Evolutionary conservation across 2,113 vertebrate genomes (phyloP).

Genomic region (Onychostruthus taczanowskii): DNA sequence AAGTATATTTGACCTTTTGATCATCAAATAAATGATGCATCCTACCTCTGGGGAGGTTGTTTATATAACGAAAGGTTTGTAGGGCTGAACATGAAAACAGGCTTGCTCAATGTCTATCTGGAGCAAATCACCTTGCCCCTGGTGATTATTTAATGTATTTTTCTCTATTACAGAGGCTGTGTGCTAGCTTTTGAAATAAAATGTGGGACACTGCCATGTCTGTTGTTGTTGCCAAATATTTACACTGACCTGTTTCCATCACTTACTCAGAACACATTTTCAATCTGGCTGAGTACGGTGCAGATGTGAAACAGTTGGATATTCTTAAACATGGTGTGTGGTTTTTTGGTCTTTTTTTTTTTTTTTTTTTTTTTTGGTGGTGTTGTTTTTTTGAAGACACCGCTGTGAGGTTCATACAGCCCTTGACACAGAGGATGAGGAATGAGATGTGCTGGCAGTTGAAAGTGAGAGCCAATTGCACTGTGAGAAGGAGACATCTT

Average conservation of each 20-base stretch:
- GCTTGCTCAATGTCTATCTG: background rate
- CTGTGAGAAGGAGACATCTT: background rate
- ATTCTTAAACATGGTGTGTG: constrained; percentile 32
- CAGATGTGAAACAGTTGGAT: constrained; percentile 56
- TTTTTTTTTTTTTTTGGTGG: too few relatives aligned
- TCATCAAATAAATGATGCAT: background rate
- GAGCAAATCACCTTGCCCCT: background rate
- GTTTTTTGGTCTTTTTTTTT: too few relatives aligned
- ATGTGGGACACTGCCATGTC: background rate
- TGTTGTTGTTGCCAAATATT: constrained; percentile 36
- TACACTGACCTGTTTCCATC: constrained; percentile 51
- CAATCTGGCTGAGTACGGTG: background rate
- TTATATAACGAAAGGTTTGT: background rate
- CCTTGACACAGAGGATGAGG: constrained; percentile 8
- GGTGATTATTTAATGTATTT: background rate
- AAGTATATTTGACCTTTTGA: constrained; percentile 18
- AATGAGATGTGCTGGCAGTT: background rate
- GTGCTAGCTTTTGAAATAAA: constrained; percentile 18
- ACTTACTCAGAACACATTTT: constrained; percentile 38
- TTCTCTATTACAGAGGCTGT: background rate
- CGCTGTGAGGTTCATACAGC: background rate
- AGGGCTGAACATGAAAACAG: background rate
- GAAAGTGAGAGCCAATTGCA: background rate
- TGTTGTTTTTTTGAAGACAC: background rate
- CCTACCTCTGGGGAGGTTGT: background rate